These are phyloP conservation scores for Ochropleura leucogaster DNA, from an alignment of 2,888 invertebrate species.

Conservation along the genomic window DNA sequence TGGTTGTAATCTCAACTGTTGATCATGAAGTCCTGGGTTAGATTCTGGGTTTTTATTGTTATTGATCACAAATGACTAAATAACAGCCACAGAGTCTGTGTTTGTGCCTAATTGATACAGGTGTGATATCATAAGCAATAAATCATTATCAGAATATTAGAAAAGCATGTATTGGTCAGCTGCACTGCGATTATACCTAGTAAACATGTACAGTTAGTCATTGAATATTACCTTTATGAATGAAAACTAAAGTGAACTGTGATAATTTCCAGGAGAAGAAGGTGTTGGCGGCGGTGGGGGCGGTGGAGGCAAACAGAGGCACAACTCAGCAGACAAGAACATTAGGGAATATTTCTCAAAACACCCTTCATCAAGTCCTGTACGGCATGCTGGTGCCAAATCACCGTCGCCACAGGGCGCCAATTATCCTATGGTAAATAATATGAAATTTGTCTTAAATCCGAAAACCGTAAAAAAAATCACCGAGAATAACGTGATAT, in stretches of 20 bases:
- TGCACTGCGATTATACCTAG: not conserved
- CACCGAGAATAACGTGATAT: not conserved
- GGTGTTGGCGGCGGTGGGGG: constrained; percentile 91
- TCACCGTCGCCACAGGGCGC: constrained; percentile 95
- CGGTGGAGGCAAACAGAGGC: constrained; percentile 87
- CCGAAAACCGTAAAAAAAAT: not conserved
- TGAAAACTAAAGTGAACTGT: constrained; percentile 12
- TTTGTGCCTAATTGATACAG: too few species aligned
- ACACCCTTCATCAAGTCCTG: constrained; percentile 95
- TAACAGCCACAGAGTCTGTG: too few species aligned
- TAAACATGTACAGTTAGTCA: not conserved
- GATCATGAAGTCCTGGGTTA: too few species aligned
- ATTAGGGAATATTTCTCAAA: constrained; percentile 97
- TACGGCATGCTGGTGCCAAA: constrained; percentile 95
- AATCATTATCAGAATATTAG: not conserved
- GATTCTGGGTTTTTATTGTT: too few species aligned
- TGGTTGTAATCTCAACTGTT: too few species aligned
- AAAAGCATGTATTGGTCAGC: not conserved
- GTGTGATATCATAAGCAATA: not conserved
- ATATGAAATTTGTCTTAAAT: constrained; percentile 6
- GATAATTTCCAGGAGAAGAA: constrained; percentile 84
- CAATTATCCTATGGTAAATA: constrained; percentile 94
- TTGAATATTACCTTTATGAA: not conserved
- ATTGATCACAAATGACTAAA: too few species aligned
- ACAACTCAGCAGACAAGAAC: constrained; percentile 93